Evolutionary conservation across 2,888 invertebrate species (phyloP), one percentile per base, ranked within the genome.

Genomic region (Lagria hirta): DNA sequence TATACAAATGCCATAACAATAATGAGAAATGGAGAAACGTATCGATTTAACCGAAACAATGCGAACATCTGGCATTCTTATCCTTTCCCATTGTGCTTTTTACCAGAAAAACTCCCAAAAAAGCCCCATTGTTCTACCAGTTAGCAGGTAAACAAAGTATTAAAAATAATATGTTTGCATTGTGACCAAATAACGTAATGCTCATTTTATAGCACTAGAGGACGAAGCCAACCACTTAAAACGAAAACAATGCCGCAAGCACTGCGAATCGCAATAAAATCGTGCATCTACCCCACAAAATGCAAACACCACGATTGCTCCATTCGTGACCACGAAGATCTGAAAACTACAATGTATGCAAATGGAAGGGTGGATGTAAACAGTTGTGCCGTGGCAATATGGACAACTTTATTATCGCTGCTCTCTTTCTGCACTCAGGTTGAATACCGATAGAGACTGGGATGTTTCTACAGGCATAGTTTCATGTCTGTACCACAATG

Each of bases 301-400:
- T 45, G 37, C 40, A 34, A 38, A 45, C 34, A 33, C 20, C 23
- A 21, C 27, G 32, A 38, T 38, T 33, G 38, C 33, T 34, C 26
- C 33, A 32, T 32, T 29, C 34, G 24, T 27, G 42, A 34, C 22
- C 23, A 30, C 15, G 40, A 41, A 35, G 22, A 28, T 12, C 27
- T 40, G 40, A 23, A 38, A 38, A 35, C 45, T 38, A 43, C 45
- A 46, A 46, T 49, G 49, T 46, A 46, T 49, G 43, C 24, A 46
- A 49, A 49, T 43, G 29, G 28, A 15, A 15, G 33, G 27, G 23
- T 33, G 33, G 23, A 7, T 7, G 42, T 43, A 43, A 43, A 43
- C 35, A 43, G 42, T 43, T 40, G 30, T 35, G 42, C 41, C 32
- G 12, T 21, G 23, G 33, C 41, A 33, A 41, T 43, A 35, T 35